These are phyloP conservation scores for Hypomesus transpacificus DNA, from an alignment of 2,113 vertebrate species.

Conservation along the genomic window DNA sequence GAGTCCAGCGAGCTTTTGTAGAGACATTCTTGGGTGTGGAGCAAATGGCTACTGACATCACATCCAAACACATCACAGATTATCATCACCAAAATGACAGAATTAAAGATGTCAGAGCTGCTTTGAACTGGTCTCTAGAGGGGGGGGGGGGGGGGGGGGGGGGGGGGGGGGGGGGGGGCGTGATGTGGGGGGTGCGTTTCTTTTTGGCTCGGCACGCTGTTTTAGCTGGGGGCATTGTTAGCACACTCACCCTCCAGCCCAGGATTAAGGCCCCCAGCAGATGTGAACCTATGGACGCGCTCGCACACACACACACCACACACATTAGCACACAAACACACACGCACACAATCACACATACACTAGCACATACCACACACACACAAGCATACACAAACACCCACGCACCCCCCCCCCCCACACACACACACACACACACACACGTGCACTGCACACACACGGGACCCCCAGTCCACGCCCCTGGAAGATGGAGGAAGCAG, in stretches of 20 bases:
- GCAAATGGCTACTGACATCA: constrained; percentile 62
- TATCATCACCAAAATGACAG: constrained; percentile 73
- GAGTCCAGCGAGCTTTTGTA: constrained; percentile 36
- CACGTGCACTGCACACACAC: constrained; percentile 26
- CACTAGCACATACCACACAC: constrained; percentile 20
- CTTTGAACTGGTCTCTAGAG: constrained; percentile 65
- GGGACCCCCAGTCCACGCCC: constrained; percentile 52
- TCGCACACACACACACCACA: constrained; percentile 45
- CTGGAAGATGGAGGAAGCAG: constrained; percentile 60
- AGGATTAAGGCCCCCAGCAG: constrained; percentile 85
- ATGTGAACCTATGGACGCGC: constrained; percentile 78
- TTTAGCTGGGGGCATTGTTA: constrained; percentile 93
- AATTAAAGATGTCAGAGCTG: constrained; percentile 67
- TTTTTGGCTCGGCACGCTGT: constrained; percentile 73
- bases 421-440: constrained; percentile 14
- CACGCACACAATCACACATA: constrained; percentile 20
- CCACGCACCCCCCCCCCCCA: constrained; percentile 45
- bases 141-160: too few relatives aligned
- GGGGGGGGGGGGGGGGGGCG: constrained; percentile 46
- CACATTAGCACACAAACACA: constrained; percentile 20
- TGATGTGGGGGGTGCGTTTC: constrained; percentile 50
- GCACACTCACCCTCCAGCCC: constrained; percentile 78
- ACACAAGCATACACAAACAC: constrained; percentile 19
- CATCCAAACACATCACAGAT: constrained; percentile 75
- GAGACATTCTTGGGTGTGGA: constrained; percentile 53